Percentiles rank a stretch among this genome's conserved stretches.
These are phyloP conservation scores for Paradoxurus hermaphroditus DNA, from an alignment of 2,113 vertebrate species.

Conservation along the genomic window DNA sequence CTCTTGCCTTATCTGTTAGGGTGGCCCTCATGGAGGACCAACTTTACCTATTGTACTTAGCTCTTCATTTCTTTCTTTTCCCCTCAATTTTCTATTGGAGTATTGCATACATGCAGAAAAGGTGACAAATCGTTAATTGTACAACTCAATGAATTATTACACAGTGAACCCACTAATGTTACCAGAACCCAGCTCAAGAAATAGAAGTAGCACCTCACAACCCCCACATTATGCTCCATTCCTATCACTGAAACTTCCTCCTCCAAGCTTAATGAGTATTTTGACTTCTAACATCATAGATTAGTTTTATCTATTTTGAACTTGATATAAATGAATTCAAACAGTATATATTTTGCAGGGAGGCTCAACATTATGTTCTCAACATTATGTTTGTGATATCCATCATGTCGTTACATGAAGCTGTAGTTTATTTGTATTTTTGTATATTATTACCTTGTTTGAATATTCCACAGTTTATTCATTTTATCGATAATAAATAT, in stretches of 20 bases:
- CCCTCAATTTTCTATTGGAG: not conserved
- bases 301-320: constrained; percentile 44
- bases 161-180: constrained; percentile 9
- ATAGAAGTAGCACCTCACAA: not conserved
- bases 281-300: constrained; percentile 17
- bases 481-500: constrained; percentile 24
- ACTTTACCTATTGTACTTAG: constrained; percentile 19
- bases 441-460: constrained; percentile 18
- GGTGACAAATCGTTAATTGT: not conserved
- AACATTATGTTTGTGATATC: not conserved
- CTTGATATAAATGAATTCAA: constrained; percentile 41
- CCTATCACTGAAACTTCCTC: not conserved
- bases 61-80: not conserved
- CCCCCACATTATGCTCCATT: not conserved
- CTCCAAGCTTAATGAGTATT: not conserved
- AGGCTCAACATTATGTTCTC: too few relatives aligned
- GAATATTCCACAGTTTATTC: not conserved
- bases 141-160: not conserved
- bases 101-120: constrained; percentile 6
- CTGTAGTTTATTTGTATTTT: not conserved
- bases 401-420: not conserved
- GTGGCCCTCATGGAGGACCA: not conserved
- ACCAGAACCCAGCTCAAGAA: constrained; percentile 27
- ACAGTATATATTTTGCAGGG: not conserved
- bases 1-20: not conserved